Base-by-base conservation (phyloP, 1,140 invertebrate genomes). In the Leguminivora glycinivorella region DNA sequence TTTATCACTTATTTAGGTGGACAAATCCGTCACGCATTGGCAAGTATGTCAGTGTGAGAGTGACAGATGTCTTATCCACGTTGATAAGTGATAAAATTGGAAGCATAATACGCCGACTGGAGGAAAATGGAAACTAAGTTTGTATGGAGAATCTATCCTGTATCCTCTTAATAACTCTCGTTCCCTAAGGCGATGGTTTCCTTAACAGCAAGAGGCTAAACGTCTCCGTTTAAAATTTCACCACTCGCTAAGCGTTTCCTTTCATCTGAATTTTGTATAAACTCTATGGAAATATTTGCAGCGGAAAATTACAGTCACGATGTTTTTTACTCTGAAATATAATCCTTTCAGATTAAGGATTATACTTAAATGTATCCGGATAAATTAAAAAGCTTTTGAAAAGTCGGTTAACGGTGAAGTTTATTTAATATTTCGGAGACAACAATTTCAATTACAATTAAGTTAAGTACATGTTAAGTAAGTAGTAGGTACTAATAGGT, bases 341-440 rank as follows among this genome's bases (percentile, higher is more conserved):
- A 34, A 63, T 34, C 58, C 25, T 19, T 31, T 63, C 26, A 63
- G 58, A 63, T 63, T 63, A 63, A 63, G 58, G 58, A 17, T 63
- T 63, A 63, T 63, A 26, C 22, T 58, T 25, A 63, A 63, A 63
- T 29, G n/a, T 63, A 31, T 31, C 58, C 7, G 17, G 17, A 5
- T 63, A 29, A 63, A n/a, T 52, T n/a, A 22, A 52, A 52, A 43
- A 43, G 40, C 4, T 17, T 9, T 9, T 7, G 7, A 52, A 19
- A 19, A 19, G 17, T 17, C 19, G 19, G 40, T 43, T 43, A 19
- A 52, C 1, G 7, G 19, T 52, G 31, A 34, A 19, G 12, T n/a
- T 52, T n/a, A 52, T 17, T n/a, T n/a, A 19, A 52, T n/a, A n/a
- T n/a, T n/a, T n/a, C n/a, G n/a, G n/a, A n/a, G n/a, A n/a, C n/a